phyloP scores from a whole-genome alignment of 1,140 invertebrate species.

The Hylaeus anthracinus region DNA sequence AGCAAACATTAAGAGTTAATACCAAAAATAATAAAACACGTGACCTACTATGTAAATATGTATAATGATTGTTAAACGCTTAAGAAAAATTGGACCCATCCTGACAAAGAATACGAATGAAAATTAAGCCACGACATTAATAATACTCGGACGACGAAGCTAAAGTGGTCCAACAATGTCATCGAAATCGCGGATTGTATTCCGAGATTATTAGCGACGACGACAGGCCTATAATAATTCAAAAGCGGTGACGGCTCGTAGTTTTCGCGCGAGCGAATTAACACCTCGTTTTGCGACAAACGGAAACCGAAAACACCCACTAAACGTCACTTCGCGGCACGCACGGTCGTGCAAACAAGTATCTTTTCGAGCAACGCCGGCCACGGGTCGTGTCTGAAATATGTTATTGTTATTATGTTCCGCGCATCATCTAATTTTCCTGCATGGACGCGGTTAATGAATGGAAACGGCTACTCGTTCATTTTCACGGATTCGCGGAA shows the following conservation, averaged over 20 bases:
- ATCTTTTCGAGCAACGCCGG: not conserved
- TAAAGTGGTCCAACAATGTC: not conserved
- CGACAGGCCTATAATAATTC: constrained; percentile 50
- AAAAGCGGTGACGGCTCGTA: constrained; percentile 29
- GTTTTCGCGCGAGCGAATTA: constrained; percentile 66
- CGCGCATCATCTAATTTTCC: constrained; percentile 28
- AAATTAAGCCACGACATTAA: too few relatives aligned
- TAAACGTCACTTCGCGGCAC: constrained; percentile 64
- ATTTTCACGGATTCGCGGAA: constrained; percentile 2
- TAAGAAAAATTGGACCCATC: too few relatives aligned
- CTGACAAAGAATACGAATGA: too few relatives aligned
- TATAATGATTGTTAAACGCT: too few relatives aligned
- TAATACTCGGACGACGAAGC: not conserved
- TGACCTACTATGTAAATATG: too few relatives aligned
- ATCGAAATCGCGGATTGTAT: not conserved
- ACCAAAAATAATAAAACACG: too few relatives aligned
- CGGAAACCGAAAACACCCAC: constrained; percentile 70
- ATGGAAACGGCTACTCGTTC: constrained; percentile 24
- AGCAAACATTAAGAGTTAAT: too few relatives aligned
- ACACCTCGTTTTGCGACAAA: constrained; percentile 73
- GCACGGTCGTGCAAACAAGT: constrained; percentile 13
- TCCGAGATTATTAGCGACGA: constrained; percentile 15
- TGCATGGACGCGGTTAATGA: constrained; percentile 14
- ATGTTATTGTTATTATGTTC: constrained; percentile 53
- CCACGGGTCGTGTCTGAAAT: not conserved